These are phyloP conservation scores for Pachymerium ferrugineum DNA, from an alignment of 2,888 invertebrate genomes.

Conservation along the genomic window DNA sequence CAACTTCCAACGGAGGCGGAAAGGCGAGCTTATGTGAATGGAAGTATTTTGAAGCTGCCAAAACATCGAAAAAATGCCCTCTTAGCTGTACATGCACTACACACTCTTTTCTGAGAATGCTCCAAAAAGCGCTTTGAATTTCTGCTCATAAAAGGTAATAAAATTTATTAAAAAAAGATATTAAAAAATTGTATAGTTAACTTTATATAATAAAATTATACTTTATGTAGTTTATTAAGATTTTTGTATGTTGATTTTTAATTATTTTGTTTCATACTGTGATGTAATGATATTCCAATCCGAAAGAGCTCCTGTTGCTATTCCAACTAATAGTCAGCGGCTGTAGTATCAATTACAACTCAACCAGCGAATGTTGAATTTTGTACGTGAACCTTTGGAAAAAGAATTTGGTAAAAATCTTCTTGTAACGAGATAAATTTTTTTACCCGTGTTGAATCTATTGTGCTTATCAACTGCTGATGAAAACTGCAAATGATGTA, in stretches of 20 bases:
- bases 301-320: slow-evolving; percentile 68
- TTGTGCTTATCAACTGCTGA: slow-evolving; percentile 65
- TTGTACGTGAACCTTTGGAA: slow-evolving; percentile 28
- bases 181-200: too few relatives aligned
- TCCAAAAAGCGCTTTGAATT: neutral
- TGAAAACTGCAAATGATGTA: slow-evolving; percentile 75
- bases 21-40: neutral
- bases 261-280: too few relatives aligned
- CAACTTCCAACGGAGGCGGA: neutral
- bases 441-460: slow-evolving; percentile 74
- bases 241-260: too few relatives aligned
- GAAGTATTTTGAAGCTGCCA: neutral
- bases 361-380: slow-evolving; percentile 56
- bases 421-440: too few relatives aligned
- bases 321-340: slow-evolving; percentile 69
- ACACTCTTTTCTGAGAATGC: neutral
- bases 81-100: neutral
- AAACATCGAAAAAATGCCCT: neutral
- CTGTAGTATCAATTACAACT: slow-evolving; percentile 85
- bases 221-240: neutral
- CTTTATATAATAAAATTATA: too few relatives aligned
- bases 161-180: too few relatives aligned
- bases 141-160: neutral
- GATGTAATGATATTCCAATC: slow-evolving; percentile 72
- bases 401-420: too few relatives aligned